phyloP scores from a whole-genome alignment of 2,888 invertebrate species.

The Dusona sp. region DNA sequence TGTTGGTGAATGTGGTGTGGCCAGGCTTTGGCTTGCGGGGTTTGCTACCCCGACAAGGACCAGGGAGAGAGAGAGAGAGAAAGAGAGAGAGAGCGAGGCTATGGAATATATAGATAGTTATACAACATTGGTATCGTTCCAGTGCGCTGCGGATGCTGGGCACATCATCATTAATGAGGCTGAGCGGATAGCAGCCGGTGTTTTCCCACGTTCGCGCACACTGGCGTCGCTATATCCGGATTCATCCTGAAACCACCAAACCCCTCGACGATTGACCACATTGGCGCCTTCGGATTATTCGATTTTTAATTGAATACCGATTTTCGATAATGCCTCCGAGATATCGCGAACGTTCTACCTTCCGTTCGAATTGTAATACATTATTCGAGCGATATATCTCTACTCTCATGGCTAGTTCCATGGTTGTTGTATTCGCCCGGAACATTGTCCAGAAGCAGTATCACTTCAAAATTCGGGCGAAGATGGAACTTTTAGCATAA shows the following conservation, averaged over 20 bases:
- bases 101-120: slow-evolving; percentile 38
- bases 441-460: neutral
- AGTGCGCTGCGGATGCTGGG: slow-evolving; percentile 88
- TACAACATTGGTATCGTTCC: slow-evolving; percentile 50
- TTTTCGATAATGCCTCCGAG: slow-evolving; percentile 61
- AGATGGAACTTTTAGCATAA: no score
- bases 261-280: slow-evolving; percentile 71
- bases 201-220: slow-evolving; percentile 82
- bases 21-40: slow-evolving; percentile 67
- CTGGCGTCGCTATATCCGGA: slow-evolving; percentile 80
- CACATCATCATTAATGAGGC: slow-evolving; percentile 93
- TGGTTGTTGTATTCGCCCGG: neutral
- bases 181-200: slow-evolving; percentile 84
- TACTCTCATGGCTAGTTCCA: neutral
- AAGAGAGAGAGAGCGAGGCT: slow-evolving; percentile 3
- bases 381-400: neutral
- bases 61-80: slow-evolving; percentile 32
- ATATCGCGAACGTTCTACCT: neutral
- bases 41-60: slow-evolving; percentile 40
- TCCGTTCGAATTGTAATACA: neutral
- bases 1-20: slow-evolving; percentile 70
- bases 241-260: slow-evolving; percentile 75
- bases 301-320: slow-evolving; percentile 70
- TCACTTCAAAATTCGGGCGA: neutral
- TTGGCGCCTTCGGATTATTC: slow-evolving; percentile 68